These are phyloP conservation scores for Tortrix viridana DNA, from an alignment of 2,888 invertebrate species.

Conservation along the genomic window DNA sequence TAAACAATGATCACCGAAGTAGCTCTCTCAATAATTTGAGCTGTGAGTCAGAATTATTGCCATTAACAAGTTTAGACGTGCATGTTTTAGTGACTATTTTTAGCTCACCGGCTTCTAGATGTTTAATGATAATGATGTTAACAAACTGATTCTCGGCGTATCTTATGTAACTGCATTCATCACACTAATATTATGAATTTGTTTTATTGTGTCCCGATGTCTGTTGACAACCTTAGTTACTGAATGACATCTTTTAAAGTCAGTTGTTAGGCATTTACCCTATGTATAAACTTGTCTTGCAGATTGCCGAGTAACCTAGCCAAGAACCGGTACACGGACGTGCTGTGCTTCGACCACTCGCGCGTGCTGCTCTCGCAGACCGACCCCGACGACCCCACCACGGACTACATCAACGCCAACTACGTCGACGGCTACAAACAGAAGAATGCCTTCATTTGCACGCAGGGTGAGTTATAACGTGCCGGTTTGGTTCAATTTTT, in stretches of 20 bases:
- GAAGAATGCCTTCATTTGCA: slow-evolving; percentile 98
- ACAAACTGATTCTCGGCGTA: no score
- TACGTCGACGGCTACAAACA: slow-evolving; percentile 99
- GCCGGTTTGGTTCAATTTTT: no score
- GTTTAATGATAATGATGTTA: no score
- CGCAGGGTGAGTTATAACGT: slow-evolving; percentile 90
- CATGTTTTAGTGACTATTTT: background rate
- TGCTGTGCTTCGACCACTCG: slow-evolving; percentile 97
- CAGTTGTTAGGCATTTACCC: background rate
- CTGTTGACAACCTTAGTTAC: no score
- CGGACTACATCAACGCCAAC: slow-evolving; percentile 99
- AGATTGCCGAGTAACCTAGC: slow-evolving; percentile 86
- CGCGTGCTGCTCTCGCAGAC: slow-evolving; percentile 92
- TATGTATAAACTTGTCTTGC: slow-evolving; percentile 1
- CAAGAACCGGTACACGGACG: slow-evolving; percentile 97
- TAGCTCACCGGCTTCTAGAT: no score
- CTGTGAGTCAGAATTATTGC: background rate
- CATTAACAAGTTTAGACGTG: background rate
- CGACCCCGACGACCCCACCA: slow-evolving; percentile 88
- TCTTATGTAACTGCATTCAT: no score
- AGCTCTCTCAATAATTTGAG: slow-evolving; percentile 4
- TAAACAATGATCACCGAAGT: background rate
- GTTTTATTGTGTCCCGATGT: no score
- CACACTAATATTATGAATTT: no score
- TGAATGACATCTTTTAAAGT: background rate